Conservation (phyloP, 2,888 invertebrate genomes). For the Apamea crenata region DNA sequence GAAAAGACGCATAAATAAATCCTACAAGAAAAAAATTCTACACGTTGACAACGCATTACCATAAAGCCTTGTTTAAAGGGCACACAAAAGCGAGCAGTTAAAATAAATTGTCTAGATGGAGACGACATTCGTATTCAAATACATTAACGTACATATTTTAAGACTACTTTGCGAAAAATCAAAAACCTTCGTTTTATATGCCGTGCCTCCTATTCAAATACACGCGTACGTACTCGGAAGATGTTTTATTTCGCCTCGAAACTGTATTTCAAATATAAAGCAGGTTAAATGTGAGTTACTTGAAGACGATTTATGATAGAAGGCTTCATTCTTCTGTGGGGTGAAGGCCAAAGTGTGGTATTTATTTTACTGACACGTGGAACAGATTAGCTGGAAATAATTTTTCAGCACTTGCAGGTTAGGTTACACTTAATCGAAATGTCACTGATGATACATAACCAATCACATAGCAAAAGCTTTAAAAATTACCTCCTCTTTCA, state of each 20-base stretch:
- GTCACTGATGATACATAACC: no score
- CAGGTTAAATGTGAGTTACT: constrained; percentile 34
- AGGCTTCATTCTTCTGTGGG: constrained; percentile 1
- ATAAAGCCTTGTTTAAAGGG: constrained; percentile 47
- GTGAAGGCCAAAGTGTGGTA: not conserved
- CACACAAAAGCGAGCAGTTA: constrained; percentile 48
- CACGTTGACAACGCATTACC: constrained; percentile 35
- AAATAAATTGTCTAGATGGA: constrained; percentile 58
- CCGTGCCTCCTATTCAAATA: constrained; percentile 48
- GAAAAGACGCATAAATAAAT: constrained; percentile 37
- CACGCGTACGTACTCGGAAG: constrained; percentile 47
- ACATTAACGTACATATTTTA: constrained; percentile 62
- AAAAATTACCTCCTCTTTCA: not conserved
- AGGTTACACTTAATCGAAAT: not conserved
- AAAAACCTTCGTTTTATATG: constrained; percentile 60
- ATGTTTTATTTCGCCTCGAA: constrained; percentile 57
- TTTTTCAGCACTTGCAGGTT: not conserved
- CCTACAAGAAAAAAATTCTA: constrained; percentile 15
- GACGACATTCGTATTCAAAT: constrained; percentile 51
- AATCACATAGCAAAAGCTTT: not conserved
- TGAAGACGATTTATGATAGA: constrained; percentile 24
- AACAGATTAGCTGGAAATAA: not conserved
- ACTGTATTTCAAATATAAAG: constrained; percentile 45
- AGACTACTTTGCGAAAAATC: constrained; percentile 61
- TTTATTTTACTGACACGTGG: not conserved